These are phyloP conservation scores for Poeciliopsis paucimaculata DNA, from an alignment of 2,797 vertebrate species.

Conservation along the genomic window DNA sequence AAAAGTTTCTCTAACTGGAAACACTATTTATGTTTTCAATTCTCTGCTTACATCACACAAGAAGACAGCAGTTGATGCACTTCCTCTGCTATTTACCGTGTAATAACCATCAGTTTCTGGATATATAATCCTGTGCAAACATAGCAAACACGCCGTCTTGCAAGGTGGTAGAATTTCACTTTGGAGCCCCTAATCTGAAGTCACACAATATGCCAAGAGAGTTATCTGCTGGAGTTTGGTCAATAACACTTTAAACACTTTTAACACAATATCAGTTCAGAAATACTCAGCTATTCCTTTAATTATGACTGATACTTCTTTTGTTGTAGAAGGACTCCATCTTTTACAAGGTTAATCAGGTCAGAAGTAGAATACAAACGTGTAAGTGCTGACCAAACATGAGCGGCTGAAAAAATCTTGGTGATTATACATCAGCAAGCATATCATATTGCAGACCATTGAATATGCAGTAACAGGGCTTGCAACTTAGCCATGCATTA, in stretches of 20 bases:
- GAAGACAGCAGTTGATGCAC: not conserved
- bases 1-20: not conserved
- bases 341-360: constrained; percentile 51
- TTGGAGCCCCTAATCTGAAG: not conserved
- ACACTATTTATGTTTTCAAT: not conserved
- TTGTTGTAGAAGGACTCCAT: constrained; percentile 12
- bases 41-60: not conserved
- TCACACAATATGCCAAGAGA: not conserved
- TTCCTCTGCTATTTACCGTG: not conserved
- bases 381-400: constrained; percentile 78
- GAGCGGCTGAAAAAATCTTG: constrained; percentile 62
- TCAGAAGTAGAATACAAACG: constrained; percentile 77
- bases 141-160: not conserved
- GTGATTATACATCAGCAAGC: constrained; percentile 52
- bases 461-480: constrained; percentile 47
- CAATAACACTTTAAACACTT: not conserved
- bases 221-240: too few species aligned
- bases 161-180: not conserved
- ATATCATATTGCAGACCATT: constrained; percentile 54
- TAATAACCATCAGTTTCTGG: not conserved
- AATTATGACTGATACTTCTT: constrained; percentile 37
- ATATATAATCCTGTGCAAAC: not conserved
- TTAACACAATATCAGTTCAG: not conserved
- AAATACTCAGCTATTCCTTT: not conserved
- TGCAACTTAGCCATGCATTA: constrained; percentile 40